Evolutionary conservation across 2,113 vertebrate species (phyloP).

Genomic region (Otus sunia): DNA sequence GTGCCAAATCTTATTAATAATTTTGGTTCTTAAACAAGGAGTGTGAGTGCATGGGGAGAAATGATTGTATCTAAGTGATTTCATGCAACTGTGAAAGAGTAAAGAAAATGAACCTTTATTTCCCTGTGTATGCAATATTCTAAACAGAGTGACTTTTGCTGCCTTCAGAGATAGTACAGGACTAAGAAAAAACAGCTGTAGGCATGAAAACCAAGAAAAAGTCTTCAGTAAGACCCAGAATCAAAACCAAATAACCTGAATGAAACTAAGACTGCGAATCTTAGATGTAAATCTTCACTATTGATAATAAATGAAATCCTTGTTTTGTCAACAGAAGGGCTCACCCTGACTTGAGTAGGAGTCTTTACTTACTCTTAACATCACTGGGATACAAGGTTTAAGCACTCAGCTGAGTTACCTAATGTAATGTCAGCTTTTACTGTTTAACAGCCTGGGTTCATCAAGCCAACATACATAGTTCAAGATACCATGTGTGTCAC

Average conservation of each 20-base stretch:
- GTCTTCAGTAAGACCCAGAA: constrained; percentile 22
- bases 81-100: background rate
- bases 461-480: background rate
- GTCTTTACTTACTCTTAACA: background rate
- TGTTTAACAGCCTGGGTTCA: background rate
- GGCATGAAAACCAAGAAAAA: background rate
- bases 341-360: background rate
- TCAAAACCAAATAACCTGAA: background rate
- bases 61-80: background rate
- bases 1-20: background rate
- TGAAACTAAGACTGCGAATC: background rate
- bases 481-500: background rate
- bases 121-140: background rate
- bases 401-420: background rate
- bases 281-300: background rate
- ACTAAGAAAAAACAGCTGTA: background rate
- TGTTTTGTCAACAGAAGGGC: background rate
- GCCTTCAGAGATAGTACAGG: background rate
- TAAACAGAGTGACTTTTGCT: background rate
- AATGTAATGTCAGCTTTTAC: background rate
- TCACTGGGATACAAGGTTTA: background rate
- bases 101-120: background rate
- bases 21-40: background rate
- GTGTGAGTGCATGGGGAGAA: background rate
- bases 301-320: background rate